Conservation (phyloP, 2,797 vertebrate species). For the Hafferia zeledoni region DNA sequence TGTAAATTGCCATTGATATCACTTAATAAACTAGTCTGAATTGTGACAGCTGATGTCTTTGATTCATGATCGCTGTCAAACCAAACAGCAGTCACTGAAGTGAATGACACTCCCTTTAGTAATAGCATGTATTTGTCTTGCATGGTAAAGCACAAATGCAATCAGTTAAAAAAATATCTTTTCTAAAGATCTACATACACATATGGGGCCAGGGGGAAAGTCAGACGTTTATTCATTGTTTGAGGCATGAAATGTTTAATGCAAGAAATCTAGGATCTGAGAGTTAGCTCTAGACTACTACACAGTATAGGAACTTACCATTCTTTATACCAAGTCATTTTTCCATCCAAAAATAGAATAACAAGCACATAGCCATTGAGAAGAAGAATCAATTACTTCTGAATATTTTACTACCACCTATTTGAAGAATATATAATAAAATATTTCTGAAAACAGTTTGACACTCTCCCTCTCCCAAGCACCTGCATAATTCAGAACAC, state of each 20-base stretch:
- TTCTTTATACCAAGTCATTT: background rate
- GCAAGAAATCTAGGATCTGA: background rate
- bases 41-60: background rate
- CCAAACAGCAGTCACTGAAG: background rate
- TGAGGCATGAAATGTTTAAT: background rate
- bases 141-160: background rate
- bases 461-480: background rate
- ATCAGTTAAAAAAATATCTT: background rate
- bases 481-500: background rate
- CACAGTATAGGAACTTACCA: background rate
- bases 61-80: background rate
- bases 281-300: background rate
- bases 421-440: background rate
- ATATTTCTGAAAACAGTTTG: background rate
- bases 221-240: background rate
- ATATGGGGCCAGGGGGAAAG: fast-evolving
- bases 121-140: background rate
- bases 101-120: background rate
- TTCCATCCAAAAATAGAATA: background rate
- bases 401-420: background rate
- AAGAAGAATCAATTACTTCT: background rate
- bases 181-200: background rate
- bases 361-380: background rate
- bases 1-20: background rate
- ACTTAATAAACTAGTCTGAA: background rate